phyloP scores from a whole-genome alignment of 2,797 vertebrate genomes.

The Leptoclinus maculatus region DNA sequence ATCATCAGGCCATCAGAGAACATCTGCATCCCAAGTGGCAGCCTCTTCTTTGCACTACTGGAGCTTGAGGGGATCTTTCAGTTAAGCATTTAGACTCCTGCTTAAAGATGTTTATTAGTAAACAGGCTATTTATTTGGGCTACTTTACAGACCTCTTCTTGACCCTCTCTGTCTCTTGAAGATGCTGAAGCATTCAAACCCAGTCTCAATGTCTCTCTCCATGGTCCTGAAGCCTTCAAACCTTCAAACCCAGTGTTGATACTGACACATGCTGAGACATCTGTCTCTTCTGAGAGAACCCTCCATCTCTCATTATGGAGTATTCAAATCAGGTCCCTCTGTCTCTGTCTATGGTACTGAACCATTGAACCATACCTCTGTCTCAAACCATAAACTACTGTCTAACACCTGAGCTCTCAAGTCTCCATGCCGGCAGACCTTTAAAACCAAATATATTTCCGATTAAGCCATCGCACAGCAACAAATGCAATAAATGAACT shows the following conservation, averaged over 20 bases:
- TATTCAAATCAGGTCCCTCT: neutral
- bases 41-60: constrained; percentile 9
- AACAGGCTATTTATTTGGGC: too few species aligned
- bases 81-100: too few species aligned
- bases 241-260: neutral
- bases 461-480: neutral
- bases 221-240: neutral
- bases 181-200: neutral
- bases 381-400: neutral
- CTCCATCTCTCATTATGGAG: too few species aligned
- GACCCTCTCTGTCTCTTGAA: too few species aligned
- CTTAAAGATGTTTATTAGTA: too few species aligned
- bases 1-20: constrained; percentile 29
- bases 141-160: too few species aligned
- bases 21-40: constrained; percentile 11
- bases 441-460: neutral
- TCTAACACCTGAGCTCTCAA: neutral
- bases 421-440: neutral
- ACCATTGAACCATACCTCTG: neutral
- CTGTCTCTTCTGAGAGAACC: neutral
- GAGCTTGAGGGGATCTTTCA: constrained; percentile 15
- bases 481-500: neutral
- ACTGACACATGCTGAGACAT: neutral
- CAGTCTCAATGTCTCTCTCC: neutral
- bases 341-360: neutral